phyloP scores from a whole-genome alignment of 2,888 invertebrate genomes.

The Andrena trimmerana region DNA sequence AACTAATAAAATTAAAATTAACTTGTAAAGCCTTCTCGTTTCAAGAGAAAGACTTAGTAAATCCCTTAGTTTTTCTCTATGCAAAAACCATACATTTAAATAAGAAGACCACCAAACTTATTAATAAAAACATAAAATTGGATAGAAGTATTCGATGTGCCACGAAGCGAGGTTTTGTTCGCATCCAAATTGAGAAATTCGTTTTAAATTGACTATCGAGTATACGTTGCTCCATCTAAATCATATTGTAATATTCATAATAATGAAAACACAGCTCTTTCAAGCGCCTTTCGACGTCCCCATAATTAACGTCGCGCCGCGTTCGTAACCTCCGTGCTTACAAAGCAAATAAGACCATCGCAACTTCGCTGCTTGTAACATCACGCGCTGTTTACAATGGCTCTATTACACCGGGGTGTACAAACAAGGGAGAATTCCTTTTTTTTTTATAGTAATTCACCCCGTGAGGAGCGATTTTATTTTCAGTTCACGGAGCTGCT shows the following conservation, averaged over 20 bases:
- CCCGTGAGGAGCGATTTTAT: slow-evolving; percentile 12
- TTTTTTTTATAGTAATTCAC: slow-evolving; percentile 6
- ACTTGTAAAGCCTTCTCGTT: too few relatives aligned
- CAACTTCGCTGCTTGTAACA: slow-evolving; percentile 35
- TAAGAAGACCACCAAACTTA: too few relatives aligned
- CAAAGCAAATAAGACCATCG: slow-evolving; percentile 47
- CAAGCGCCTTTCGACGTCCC: slow-evolving; percentile 31
- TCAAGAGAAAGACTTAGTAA: too few relatives aligned
- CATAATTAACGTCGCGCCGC: slow-evolving; percentile 33
- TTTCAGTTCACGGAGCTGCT: slow-evolving; percentile 10
- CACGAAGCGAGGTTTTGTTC: too few relatives aligned
- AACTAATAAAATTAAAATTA: too few relatives aligned
- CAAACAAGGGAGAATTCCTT: slow-evolving; percentile 29
- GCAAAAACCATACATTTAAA: too few relatives aligned
- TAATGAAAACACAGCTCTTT: slow-evolving; percentile 14
- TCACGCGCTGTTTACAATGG: slow-evolving; percentile 46
- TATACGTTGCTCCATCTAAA: background rate
- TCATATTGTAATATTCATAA: slow-evolving; percentile 18
- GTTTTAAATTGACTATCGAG: background rate
- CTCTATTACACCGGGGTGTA: slow-evolving; percentile 39
- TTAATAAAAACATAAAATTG: too few relatives aligned
- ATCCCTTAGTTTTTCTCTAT: too few relatives aligned
- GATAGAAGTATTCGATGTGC: too few relatives aligned
- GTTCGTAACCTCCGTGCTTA: slow-evolving; percentile 14
- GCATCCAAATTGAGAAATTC: background rate